These are phyloP conservation scores for Cepaea hortensis DNA, from an alignment of 2,888 invertebrate species.

Conservation along the genomic window DNA sequence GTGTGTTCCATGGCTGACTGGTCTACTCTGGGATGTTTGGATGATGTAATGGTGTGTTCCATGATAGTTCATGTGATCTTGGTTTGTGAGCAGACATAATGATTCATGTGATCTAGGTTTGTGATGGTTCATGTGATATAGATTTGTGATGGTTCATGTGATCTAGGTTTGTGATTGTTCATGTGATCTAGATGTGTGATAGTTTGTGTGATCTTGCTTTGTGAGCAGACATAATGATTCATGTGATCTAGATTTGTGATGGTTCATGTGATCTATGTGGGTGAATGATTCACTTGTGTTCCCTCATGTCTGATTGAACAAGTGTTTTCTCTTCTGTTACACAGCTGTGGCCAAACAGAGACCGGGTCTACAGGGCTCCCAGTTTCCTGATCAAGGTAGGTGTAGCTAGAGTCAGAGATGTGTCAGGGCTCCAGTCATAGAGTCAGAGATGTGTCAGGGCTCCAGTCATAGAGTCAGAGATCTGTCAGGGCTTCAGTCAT, in stretches of 20 bases:
- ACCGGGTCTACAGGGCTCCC: slow-evolving; percentile 84
- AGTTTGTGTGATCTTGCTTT: background rate
- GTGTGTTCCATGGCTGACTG: too few species aligned
- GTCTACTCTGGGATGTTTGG: too few species aligned
- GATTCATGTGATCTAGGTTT: background rate
- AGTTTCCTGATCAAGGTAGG: slow-evolving; percentile 85
- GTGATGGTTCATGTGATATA: background rate
- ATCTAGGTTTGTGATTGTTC: background rate
- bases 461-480: too few species aligned
- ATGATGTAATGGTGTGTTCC: too few species aligned
- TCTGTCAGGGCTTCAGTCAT: too few species aligned
- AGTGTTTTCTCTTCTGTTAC: background rate
- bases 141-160: background rate
- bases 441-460: too few species aligned
- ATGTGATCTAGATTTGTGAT: background rate
- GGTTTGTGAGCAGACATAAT: too few species aligned
- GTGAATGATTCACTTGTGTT: background rate
- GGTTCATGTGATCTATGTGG: background rate
- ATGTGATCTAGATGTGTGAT: background rate
- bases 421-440: background rate
- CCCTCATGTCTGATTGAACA: too few species aligned
- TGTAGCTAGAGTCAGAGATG: background rate
- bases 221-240: too few species aligned
- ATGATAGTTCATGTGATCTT: too few species aligned
- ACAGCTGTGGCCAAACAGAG: slow-evolving; percentile 44